Evolutionary conservation across 1,140 invertebrate species (phyloP).

Genomic region (Brachionus paranguensis): DNA sequence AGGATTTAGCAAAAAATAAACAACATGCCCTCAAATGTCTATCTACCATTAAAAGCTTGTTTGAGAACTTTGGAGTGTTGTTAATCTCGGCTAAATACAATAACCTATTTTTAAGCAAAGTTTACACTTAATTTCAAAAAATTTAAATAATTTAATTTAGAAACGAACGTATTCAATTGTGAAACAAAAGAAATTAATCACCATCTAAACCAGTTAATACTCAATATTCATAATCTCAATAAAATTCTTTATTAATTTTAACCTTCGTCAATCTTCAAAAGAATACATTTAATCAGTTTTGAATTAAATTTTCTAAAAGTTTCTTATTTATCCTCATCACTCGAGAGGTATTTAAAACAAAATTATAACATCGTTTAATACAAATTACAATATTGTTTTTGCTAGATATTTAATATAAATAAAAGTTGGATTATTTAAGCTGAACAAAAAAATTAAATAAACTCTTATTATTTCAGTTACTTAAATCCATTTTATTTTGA

Average conservation of each 20-base stretch:
- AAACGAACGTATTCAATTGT: neutral
- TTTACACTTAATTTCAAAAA: neutral
- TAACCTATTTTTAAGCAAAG: neutral
- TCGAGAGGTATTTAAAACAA: neutral
- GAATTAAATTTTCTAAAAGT: too few relatives aligned
- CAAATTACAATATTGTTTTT: neutral
- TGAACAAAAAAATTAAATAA: neutral
- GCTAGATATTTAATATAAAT: neutral
- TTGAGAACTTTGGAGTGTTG: neutral
- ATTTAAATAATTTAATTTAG: neutral
- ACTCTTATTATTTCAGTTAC: neutral
- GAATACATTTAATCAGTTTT: too few relatives aligned
- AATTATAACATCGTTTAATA: neutral
- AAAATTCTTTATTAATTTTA: too few relatives aligned
- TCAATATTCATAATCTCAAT: too few relatives aligned
- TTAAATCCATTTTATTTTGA: neutral
- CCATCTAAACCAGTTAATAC: neutral
- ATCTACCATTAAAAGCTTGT: neutral
- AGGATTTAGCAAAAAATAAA: neutral
- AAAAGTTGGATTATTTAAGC: neutral
- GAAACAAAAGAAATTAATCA: too few relatives aligned
- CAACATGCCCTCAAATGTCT: neutral
- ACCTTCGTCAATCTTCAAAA: too few relatives aligned
- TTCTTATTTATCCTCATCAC: neutral
- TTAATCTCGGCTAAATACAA: neutral